A percentile compares a stretch with the other conserved stretches of the same genome.
These are phyloP conservation scores for Dicrurus megarhynchus DNA, from an alignment of 2,113 vertebrate genomes.

Conservation along the genomic window DNA sequence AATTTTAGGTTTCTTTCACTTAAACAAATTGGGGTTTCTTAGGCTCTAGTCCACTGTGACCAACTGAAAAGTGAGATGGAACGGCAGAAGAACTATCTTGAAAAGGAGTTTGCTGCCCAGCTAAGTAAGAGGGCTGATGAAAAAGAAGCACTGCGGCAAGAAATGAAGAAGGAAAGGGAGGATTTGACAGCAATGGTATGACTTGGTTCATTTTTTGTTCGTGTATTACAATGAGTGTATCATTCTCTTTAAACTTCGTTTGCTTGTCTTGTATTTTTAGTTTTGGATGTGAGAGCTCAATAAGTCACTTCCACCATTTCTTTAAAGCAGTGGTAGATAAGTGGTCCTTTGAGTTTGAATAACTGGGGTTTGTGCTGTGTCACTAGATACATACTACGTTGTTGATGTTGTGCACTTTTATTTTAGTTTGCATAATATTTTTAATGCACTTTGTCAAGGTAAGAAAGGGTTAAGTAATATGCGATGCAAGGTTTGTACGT, in stretches of 20 bases:
- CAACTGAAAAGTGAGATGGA: slow-evolving; percentile 84
- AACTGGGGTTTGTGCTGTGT: not conserved
- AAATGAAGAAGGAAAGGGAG: slow-evolving; percentile 81
- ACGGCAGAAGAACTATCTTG: slow-evolving; percentile 78
- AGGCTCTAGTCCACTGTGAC: slow-evolving; percentile 86
- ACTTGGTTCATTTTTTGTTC: not conserved
- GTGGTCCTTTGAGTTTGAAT: not conserved
- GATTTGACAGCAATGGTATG: slow-evolving; percentile 76
- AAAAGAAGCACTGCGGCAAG: slow-evolving; percentile 73
- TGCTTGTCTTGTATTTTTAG: not conserved
- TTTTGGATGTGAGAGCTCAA: not conserved
- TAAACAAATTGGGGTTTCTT: not conserved
- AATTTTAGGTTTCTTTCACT: not conserved
- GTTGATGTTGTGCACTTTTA: not conserved
- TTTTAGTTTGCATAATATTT: not conserved
- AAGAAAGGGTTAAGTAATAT: not conserved
- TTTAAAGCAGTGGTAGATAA: not conserved
- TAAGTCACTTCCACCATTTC: not conserved
- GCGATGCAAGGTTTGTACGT: not conserved
- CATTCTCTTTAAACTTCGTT: not conserved
- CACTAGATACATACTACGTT: not conserved
- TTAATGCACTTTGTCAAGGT: not conserved
- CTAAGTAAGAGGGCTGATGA: slow-evolving; percentile 78
- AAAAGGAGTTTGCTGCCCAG: slow-evolving; percentile 76
- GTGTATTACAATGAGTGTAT: not conserved